A percentile compares a stretch with the other conserved stretches of the same genome.
These are phyloP conservation scores for Acholoe squamosa DNA, from an alignment of 2,888 invertebrate genomes.

Conservation along the genomic window DNA sequence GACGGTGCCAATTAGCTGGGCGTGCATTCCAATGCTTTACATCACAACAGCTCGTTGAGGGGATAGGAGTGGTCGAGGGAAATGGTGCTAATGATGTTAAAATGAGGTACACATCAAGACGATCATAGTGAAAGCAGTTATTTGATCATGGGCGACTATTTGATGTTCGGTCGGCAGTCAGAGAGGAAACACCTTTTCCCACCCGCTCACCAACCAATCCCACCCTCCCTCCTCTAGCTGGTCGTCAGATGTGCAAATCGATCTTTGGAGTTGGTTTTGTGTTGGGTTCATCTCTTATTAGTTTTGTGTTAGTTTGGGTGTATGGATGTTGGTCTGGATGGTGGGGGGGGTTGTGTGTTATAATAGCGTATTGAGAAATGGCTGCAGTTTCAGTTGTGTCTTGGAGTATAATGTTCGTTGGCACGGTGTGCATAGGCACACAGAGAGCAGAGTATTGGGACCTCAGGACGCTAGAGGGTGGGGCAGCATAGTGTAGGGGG, in stretches of 20 bases:
- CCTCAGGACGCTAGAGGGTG: background rate
- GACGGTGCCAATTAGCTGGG: no score
- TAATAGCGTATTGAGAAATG: background rate
- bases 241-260: constrained; percentile 21
- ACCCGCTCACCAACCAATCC: background rate
- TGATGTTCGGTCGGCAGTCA: background rate
- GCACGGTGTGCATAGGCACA: background rate
- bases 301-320: background rate
- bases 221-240: background rate
- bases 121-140: no score
- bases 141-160: no score
- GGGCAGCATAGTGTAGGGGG: background rate
- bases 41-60: no score
- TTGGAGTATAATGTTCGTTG: background rate
- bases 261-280: background rate
- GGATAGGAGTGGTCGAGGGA: no score
- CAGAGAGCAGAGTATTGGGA: background rate
- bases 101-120: no score
- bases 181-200: background rate
- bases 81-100: no score
- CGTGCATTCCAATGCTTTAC: no score
- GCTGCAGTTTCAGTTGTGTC: background rate
- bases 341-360: background rate
- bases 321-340: background rate
- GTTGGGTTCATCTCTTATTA: background rate